Evolutionary conservation across 2,113 vertebrate genomes (phyloP), one percentile per base, ranked within the genome.

Genomic region (Willisornis vidua): DNA sequence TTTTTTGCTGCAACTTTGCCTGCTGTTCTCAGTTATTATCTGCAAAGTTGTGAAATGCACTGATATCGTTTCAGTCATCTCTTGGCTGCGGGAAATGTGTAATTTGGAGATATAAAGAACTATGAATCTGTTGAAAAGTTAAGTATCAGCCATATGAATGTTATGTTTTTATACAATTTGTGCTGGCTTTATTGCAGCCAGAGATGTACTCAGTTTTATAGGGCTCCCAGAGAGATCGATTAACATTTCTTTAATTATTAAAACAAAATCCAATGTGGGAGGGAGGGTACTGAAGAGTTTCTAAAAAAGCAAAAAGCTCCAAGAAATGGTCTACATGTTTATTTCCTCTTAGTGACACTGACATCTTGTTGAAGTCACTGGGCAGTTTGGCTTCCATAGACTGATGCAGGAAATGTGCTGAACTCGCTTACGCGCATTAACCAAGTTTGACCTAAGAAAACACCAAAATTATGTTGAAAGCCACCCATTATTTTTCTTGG

Each of bases 41-140:
- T 73, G 59, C 49, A 58, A 89, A 93, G 81, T 55, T 93, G 87
- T 80, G 93, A 96, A 95, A 95, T 86, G 58, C 73, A 43, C 14
- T 35, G 37, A 84, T 77, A 94, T 81, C 46, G 43, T 71, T 94
- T 93, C 55, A 94, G 90, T 91, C 78, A 93, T 82, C 70, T 95
- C 66, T 93, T 95, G 92, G 85, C 85, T 89, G 58, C 2, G 6
- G 67, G 78, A 87, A 81, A 48, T 14, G 14, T 93, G 58, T 89
- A 52, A 82, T 45, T 94, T 61, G 78, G 49, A 75, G 52, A 73
- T 28, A 75, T 2, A 71, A 75, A 57, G 70, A 75, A 28, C 79
- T 79, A 59, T 8, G 45, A 82, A 78, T 94, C 63, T 81, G 28
- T 63, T 82, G 74, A 66, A 83, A 57, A 94, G 23, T 74, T 88